Percentiles rank a stretch among this genome's conserved stretches.
phyloP scores from a whole-genome alignment of 1,140 invertebrate genomes.

The Halictus rubicundus region DNA sequence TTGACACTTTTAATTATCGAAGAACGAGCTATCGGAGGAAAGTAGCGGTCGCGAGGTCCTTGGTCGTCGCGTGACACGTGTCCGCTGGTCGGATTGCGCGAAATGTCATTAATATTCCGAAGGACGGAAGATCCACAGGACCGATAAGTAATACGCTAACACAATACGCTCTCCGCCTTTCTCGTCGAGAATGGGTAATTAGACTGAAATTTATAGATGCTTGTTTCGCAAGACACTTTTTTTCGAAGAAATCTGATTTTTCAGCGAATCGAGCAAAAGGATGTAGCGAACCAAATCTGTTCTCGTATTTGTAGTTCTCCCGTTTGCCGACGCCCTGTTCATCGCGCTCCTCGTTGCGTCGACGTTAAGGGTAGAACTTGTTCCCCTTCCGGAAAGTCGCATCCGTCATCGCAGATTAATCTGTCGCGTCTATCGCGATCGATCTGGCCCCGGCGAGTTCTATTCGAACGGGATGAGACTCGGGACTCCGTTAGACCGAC shows the following conservation, averaged over 20 bases:
- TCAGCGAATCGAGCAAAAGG: not conserved
- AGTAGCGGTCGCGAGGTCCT: not conserved
- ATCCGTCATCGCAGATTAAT: conserved; percentile 5
- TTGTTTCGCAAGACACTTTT: not conserved
- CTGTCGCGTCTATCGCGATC: not conserved
- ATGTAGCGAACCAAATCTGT: too few relatives aligned
- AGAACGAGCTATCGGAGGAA: conserved; percentile 37
- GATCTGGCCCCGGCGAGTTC: not conserved
- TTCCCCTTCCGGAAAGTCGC: not conserved
- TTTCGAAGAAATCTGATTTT: not conserved
- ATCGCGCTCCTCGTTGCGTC: too few relatives aligned
- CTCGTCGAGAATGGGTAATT: not conserved
- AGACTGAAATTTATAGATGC: not conserved
- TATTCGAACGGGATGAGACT: not conserved
- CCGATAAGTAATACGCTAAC: not conserved
- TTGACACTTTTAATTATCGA: conserved; percentile 43
- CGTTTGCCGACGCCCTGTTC: too few relatives aligned
- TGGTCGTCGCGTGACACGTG: conserved; percentile 30
- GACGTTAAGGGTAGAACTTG: too few relatives aligned
- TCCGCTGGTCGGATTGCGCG: not conserved
- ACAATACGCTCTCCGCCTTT: not conserved
- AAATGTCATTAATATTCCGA: conserved; percentile 6
- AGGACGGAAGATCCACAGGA: conserved; percentile 5
- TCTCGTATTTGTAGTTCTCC: too few relatives aligned
- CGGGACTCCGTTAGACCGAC: not conserved